Evolutionary conservation across 2,888 invertebrate species (phyloP).

Genomic region (Caenorhabditis angaria): DNA sequence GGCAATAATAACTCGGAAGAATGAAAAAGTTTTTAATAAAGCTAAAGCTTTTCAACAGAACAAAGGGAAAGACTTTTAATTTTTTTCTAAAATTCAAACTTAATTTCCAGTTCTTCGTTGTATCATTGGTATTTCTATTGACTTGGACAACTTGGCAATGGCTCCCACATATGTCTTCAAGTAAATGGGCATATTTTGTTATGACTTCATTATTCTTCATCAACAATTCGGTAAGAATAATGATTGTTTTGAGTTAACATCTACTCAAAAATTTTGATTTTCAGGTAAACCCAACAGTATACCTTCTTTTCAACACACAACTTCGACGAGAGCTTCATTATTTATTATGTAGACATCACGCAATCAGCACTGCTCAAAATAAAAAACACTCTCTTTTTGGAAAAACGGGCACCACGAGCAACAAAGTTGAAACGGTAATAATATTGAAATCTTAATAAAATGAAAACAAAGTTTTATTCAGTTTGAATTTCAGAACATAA

Average conservation of each 20-base stretch:
- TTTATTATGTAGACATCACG: constrained; percentile 57
- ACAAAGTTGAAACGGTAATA: constrained; percentile 30
- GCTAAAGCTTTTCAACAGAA: background rate
- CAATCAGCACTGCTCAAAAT: constrained; percentile 41
- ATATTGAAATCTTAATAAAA: background rate
- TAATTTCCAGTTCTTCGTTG: constrained; percentile 66
- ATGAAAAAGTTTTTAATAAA: background rate
- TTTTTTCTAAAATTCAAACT: no score
- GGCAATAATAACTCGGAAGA: background rate
- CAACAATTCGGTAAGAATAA: constrained; percentile 67
- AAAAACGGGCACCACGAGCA: constrained; percentile 15
- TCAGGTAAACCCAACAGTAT: constrained; percentile 67
- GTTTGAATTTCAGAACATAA: constrained; percentile 18
- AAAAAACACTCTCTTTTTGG: constrained; percentile 47
- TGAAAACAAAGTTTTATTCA: background rate
- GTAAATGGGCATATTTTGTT: constrained; percentile 68
- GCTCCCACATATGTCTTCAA: constrained; percentile 60
- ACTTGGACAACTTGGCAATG: constrained; percentile 71
- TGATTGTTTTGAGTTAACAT: background rate
- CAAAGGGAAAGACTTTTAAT: no score
- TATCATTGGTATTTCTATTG: constrained; percentile 66
- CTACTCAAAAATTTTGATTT: background rate
- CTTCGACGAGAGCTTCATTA: constrained; percentile 64
- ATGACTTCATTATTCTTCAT: constrained; percentile 70
- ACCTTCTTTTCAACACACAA: constrained; percentile 68